These are phyloP conservation scores for Deroplatys truncata DNA, from an alignment of 2,888 invertebrate species.

Conservation along the genomic window DNA sequence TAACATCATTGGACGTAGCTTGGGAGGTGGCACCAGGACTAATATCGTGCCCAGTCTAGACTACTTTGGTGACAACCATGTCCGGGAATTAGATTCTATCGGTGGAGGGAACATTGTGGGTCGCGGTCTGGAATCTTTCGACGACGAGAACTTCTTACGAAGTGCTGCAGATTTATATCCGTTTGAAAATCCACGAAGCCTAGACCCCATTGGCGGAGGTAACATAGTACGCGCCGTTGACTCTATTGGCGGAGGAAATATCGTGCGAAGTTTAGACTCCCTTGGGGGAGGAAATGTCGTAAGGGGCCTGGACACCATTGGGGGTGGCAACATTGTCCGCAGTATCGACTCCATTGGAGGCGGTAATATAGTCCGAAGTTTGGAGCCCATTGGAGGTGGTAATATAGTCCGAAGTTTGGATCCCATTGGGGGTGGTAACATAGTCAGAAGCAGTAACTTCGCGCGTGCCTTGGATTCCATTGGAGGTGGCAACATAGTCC, in stretches of 20 bases:
- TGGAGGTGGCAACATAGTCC: conserved; percentile 19
- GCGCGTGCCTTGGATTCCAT: conserved; percentile 29
- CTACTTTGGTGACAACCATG: conserved; percentile 28
- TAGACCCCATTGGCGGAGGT: conserved; percentile 31
- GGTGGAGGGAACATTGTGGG: conserved; percentile 47
- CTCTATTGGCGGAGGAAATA: conserved; percentile 30
- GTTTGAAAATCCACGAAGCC: conserved; percentile 42
- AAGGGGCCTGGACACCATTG: conserved; percentile 2
- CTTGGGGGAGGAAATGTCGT: conserved; percentile 12
- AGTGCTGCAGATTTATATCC: conserved; percentile 31
- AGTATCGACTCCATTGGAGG: conserved; percentile 38
- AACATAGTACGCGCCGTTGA: conserved; percentile 29
- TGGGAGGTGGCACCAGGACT: conserved; percentile 48
- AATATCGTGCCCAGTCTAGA: background rate
- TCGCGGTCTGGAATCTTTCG: background rate
- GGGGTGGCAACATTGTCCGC: conserved; percentile 33
- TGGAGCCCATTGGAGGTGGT: conserved; percentile 47
- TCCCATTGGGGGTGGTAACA: background rate
- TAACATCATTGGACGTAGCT: conserved; percentile 41
- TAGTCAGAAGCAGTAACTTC: background rate
- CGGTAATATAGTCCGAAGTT: conserved; percentile 42
- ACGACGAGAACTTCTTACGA: background rate
- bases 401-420: conserved; percentile 38
- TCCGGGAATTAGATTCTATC: conserved; percentile 46
- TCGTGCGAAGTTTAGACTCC: conserved; percentile 24